Conservation (phyloP, 1,140 invertebrate genomes). For the Conopomorpha cramerella region DNA sequence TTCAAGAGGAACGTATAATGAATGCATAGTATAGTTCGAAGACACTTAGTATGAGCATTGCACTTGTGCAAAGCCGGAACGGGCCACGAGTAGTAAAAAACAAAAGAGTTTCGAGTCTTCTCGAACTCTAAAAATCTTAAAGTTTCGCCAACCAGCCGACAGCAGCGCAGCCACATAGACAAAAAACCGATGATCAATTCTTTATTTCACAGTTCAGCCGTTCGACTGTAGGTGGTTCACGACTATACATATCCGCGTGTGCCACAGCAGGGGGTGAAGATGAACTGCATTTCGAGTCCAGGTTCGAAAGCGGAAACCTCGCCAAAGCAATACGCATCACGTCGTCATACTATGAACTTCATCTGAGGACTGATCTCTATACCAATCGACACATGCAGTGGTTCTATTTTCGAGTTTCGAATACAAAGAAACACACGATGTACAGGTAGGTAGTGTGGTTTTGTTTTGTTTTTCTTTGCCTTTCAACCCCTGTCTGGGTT, state of each 20-base stretch:
- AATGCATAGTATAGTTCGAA: no score
- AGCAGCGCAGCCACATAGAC: no score
- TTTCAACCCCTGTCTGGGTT: no score
- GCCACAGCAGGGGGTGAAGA: conserved; percentile 59
- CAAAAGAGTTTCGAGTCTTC: no score
- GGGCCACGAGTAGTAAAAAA: no score
- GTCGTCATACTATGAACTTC: conserved; percentile 92
- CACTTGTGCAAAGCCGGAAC: no score
- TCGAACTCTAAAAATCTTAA: no score
- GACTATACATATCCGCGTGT: conserved; percentile 62
- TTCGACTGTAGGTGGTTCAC: conserved; percentile 76
- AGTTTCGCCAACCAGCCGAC: no score
- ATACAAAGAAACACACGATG: conserved; percentile 77
- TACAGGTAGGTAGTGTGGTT: conserved; percentile 85
- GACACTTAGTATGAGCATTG: no score
- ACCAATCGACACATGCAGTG: conserved; percentile 92
- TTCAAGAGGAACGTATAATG: no score
- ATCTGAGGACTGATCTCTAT: conserved; percentile 90
- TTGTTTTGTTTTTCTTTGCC: no score
- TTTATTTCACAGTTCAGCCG: conserved; percentile 83
- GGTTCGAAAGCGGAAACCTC: conserved; percentile 96
- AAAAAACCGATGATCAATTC: no score
- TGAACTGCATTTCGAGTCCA: conserved; percentile 88
- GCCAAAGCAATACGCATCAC: conserved; percentile 92
- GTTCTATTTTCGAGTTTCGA: conserved; percentile 91